Percentiles rank a stretch among this genome's conserved stretches.
These are phyloP conservation scores for Thalassarche chlororhynchos DNA, from an alignment of 2,113 vertebrate genomes.

Conservation along the genomic window DNA sequence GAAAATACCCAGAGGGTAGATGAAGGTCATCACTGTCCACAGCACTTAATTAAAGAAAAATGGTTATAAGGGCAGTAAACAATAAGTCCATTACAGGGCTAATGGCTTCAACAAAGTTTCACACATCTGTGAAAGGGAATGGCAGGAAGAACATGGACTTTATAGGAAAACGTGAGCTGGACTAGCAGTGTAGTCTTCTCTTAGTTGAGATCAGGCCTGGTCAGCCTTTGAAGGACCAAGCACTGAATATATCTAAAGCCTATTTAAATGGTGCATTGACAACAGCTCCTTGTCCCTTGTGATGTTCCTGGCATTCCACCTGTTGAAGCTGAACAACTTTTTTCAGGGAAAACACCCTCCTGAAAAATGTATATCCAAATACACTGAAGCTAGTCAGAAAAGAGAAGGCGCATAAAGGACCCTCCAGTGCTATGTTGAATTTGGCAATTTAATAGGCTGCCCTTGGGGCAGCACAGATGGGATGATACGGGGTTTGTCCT, in stretches of 20 bases:
- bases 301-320: not conserved
- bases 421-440: not conserved
- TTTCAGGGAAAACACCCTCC: not conserved
- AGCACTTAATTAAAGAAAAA: not conserved
- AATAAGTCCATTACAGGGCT: not conserved
- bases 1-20: not conserved
- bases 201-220: not conserved
- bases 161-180: not conserved
- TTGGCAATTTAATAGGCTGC: not conserved
- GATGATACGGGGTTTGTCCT: not conserved
- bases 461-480: not conserved
- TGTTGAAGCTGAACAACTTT: not conserved
- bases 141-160: not conserved
- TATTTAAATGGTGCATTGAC: not conserved
- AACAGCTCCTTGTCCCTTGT: not conserved
- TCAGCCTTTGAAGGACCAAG: not conserved
- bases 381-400: not conserved
- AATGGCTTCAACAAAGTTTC: not conserved
- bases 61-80: not conserved
- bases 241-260: not conserved
- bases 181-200: not conserved
- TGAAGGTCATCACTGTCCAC: not conserved
- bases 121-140: not conserved
- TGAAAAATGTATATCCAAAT: not conserved
- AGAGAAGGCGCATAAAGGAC: not conserved